phyloP scores from a whole-genome alignment of 1,140 invertebrate species.

The Mylabris phalerata region DNA sequence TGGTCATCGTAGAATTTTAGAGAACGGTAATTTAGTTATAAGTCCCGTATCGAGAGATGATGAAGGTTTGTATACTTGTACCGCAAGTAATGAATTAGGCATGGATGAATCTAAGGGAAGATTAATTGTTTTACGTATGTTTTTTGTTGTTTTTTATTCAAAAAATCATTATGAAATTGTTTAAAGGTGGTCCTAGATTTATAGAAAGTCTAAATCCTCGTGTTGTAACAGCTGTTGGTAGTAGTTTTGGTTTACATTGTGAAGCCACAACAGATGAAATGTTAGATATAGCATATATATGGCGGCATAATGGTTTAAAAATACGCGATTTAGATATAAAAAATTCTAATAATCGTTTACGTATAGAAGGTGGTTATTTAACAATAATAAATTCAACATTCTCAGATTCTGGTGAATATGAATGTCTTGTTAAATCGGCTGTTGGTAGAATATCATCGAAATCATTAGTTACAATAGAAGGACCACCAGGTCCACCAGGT shows the following conservation, averaged over 20 bases:
- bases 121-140: constrained; percentile 78
- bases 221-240: constrained; percentile 60
- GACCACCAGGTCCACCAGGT: constrained; percentile 76
- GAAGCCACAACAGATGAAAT: constrained; percentile 71
- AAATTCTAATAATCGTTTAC: constrained; percentile 45
- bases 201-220: constrained; percentile 57
- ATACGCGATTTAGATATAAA: constrained; percentile 60
- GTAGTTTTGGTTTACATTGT: constrained; percentile 69
- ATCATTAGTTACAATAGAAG: constrained; percentile 67
- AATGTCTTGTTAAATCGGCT: constrained; percentile 81
- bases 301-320: constrained; percentile 80
- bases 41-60: constrained; percentile 79
- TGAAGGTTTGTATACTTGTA: constrained; percentile 83
- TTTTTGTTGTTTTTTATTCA: neutral
- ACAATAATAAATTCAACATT: constrained; percentile 77
- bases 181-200: constrained; percentile 60
- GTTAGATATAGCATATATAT: constrained; percentile 82
- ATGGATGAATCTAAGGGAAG: constrained; percentile 70
- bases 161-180: neutral
- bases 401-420: constrained; percentile 79
- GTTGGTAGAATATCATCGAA: constrained; percentile 71
- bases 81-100: constrained; percentile 78
- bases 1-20: constrained; percentile 69
- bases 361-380: constrained; percentile 64
- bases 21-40: constrained; percentile 81